Evolutionary conservation across 2,797 vertebrate genomes (phyloP).

Genomic region (Acanthurus tractus): DNA sequence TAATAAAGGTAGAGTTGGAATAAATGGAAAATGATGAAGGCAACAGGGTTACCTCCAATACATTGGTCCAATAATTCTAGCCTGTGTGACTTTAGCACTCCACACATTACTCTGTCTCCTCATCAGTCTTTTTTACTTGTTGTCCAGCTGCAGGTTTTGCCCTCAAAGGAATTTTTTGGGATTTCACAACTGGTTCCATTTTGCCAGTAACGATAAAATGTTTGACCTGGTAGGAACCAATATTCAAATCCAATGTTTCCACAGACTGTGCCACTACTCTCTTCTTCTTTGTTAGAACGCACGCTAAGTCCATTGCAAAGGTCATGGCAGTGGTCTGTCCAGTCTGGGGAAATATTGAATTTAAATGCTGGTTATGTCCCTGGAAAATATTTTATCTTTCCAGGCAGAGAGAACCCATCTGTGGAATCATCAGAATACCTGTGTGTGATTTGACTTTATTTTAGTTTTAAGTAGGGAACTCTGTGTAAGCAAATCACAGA

Average conservation of each 20-base stretch:
- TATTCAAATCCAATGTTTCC: background rate
- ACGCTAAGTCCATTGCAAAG: background rate
- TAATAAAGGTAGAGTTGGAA: background rate
- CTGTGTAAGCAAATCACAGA: background rate
- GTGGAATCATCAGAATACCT: background rate
- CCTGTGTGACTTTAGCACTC: background rate
- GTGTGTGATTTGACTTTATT: background rate
- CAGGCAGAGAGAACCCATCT: background rate
- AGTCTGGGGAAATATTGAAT: conserved; percentile 1
- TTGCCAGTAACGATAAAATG: conserved; percentile 1
- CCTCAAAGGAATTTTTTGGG: background rate
- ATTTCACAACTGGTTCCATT: background rate
- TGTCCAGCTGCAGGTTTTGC: background rate
- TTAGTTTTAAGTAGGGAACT: background rate
- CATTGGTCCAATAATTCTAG: background rate
- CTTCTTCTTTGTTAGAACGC: background rate
- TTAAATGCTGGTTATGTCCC: background rate
- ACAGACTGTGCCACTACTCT: background rate
- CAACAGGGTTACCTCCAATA: background rate
- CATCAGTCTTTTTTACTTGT: background rate
- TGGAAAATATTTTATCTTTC: background rate
- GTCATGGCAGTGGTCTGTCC: background rate
- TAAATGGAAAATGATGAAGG: background rate
- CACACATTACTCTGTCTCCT: background rate
- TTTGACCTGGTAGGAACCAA: conserved; percentile 2